Evolutionary conservation across 2,113 vertebrate genomes (phyloP).

Genomic region (Saccopteryx bilineata): DNA sequence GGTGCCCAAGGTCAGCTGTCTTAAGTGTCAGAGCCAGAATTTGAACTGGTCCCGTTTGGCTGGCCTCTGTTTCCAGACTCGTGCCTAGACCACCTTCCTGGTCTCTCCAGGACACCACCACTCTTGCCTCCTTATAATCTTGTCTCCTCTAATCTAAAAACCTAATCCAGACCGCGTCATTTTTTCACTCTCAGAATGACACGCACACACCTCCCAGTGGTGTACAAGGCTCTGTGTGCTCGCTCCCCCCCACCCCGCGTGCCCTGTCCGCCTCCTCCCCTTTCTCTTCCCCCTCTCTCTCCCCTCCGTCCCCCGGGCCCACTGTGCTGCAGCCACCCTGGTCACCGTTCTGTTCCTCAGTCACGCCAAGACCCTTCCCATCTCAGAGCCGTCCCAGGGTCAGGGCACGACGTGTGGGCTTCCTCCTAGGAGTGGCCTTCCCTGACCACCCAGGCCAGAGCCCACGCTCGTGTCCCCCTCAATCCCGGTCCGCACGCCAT

Average conservation of each 20-base stretch:
- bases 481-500: not conserved
- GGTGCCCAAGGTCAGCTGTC: not conserved
- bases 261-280: no score
- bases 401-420: not conserved
- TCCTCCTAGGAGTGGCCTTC: not conserved
- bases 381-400: not conserved
- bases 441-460: not conserved
- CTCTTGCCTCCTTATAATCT: not conserved
- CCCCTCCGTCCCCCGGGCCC: accelerated
- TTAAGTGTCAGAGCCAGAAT: not conserved
- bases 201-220: not conserved
- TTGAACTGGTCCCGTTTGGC: not conserved
- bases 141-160: not conserved
- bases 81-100: not conserved
- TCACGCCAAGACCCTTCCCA: not conserved
- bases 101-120: not conserved
- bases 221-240: not conserved
- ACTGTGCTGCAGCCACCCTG: not conserved
- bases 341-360: not conserved
- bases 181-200: not conserved
- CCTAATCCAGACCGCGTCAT: not conserved
- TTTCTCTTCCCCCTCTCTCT: no score
- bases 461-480: not conserved
- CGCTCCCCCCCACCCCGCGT: not conserved
- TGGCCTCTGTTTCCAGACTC: not conserved